Percentiles rank a stretch among this genome's conserved stretches.
These are phyloP conservation scores for Isaurus tuberculatus DNA, from an alignment of 92 coral and sea anemone species.

Conservation along the genomic window DNA sequence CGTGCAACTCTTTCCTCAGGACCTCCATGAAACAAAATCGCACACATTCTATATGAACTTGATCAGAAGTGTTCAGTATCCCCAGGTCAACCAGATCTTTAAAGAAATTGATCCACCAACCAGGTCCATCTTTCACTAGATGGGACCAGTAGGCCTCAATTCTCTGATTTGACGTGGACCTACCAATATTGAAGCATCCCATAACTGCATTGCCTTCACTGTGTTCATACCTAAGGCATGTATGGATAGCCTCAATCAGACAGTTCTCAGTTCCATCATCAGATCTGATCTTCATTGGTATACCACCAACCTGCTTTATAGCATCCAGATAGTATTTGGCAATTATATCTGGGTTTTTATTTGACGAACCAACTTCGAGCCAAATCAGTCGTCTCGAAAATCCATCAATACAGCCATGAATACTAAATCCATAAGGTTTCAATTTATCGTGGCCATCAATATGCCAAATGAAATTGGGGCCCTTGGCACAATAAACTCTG, in stretches of 20 bases:
- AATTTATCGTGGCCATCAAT: conserved; percentile 53
- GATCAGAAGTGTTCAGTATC: conserved; percentile 28
- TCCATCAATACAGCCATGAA: conserved; percentile 46
- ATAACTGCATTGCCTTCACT: conserved; percentile 60
- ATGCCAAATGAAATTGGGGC: conserved; percentile 53
- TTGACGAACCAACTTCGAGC: conserved; percentile 18
- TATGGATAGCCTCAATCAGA: conserved; percentile 53
- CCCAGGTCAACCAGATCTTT: conserved; percentile 59
- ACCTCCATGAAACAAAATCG: conserved; percentile 60
- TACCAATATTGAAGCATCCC: conserved; percentile 43
- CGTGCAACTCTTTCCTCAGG: conserved; percentile 53
- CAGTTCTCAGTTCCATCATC: conserved; percentile 67
- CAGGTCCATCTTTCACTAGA: conserved; percentile 54
- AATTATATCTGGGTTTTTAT: conserved; percentile 15
- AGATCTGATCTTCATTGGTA: conserved; percentile 59
- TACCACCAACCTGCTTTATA: conserved; percentile 48
- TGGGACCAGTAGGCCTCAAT: conserved; percentile 47
- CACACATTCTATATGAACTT: conserved; percentile 44
- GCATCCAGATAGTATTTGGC: conserved; percentile 16
- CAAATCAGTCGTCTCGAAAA: conserved; percentile 28
- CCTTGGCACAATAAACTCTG: conserved; percentile 25
- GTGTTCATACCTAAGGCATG: conserved; percentile 54
- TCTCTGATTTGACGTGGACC: conserved; percentile 60
- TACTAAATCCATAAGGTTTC: conserved; percentile 45
- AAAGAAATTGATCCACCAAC: conserved; percentile 65